Base-by-base conservation (phyloP, 1,140 invertebrate genomes). In the Panulirus ornatus region DNA sequence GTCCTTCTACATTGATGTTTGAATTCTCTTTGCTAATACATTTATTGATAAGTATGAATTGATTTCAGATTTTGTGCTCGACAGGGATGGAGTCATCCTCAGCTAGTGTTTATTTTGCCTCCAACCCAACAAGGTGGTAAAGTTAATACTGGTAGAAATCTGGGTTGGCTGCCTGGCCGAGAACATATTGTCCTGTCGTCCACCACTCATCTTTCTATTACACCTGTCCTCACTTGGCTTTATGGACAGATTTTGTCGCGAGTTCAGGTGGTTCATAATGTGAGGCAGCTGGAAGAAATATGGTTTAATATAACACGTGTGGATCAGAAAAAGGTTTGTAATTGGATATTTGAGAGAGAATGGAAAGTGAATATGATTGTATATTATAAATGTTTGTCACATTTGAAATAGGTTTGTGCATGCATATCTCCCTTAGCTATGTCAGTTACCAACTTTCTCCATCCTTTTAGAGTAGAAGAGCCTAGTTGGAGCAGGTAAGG, bases 1-100 rank as follows among this genome's bases (percentile, higher is more conserved):
- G n/a, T n/a, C n/a, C n/a, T n/a, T n/a, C n/a, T n/a, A n/a, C n/a
- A n/a, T n/a, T n/a, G n/a, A n/a, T n/a, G n/a, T n/a, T n/a, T n/a
- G n/a, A n/a, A n/a, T n/a, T n/a, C n/a, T n/a, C n/a, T n/a, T n/a
- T n/a, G n/a, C n/a, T n/a, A n/a, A n/a, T n/a, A n/a, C n/a, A n/a
- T n/a, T n/a, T n/a, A n/a, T n/a, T n/a, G n/a, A n/a, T n/a, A n/a
- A n/a, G n/a, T n/a, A n/a, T n/a, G n/a, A n/a, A n/a, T n/a, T 76
- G 38, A 42, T 76, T 76, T 75, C 66, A 89, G 88, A 44, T 89
- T 89, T 34, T 89, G 88, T 89, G 88, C 88, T n/a, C 63, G 38
- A 9, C 88, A 89, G 63, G 88, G 88, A 6, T 89, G 88, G 88
- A 89, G 79, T 44, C 88, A 83, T 70, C 88, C 88, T 36, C 88